Percentiles rank a stretch among this genome's conserved stretches.
These are phyloP conservation scores for Sebastes variabilis DNA, from an alignment of 2,797 vertebrate species.

Conservation along the genomic window DNA sequence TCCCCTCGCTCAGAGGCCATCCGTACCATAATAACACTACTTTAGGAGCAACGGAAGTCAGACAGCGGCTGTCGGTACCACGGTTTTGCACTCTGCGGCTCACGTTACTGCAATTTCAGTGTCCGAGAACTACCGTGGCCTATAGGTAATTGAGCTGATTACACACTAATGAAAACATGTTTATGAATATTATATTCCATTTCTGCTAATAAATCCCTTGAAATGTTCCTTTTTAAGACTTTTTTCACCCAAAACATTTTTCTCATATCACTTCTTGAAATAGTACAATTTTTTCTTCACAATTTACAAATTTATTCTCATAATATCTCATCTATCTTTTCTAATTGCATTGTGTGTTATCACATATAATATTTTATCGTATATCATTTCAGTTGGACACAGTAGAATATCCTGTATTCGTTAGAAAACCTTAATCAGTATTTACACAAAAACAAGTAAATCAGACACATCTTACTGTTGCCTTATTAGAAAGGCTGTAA, in stretches of 20 bases:
- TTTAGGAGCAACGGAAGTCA: no score
- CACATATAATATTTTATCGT: background rate
- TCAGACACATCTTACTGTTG: background rate
- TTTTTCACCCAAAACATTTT: background rate
- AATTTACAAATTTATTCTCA: background rate
- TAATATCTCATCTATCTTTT: background rate
- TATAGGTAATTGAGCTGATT: no score
- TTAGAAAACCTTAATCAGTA: background rate
- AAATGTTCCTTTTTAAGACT: no score
- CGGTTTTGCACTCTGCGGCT: no score
- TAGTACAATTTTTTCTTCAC: background rate
- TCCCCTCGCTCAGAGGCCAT: no score
- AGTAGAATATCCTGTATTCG: background rate
- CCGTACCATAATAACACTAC: no score
- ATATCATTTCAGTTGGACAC: background rate
- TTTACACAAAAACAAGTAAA: background rate
- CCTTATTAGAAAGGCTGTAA: background rate
- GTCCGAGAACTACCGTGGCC: no score
- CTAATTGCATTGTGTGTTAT: background rate
- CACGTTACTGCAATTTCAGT: no score
- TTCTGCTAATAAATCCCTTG: no score
- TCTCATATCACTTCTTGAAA: background rate
- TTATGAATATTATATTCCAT: no score
- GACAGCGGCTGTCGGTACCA: fast-evolving
- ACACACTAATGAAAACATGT: no score